Conservation (phyloP, 2,888 invertebrate species). For the Eudasyphora cyanicolor region DNA sequence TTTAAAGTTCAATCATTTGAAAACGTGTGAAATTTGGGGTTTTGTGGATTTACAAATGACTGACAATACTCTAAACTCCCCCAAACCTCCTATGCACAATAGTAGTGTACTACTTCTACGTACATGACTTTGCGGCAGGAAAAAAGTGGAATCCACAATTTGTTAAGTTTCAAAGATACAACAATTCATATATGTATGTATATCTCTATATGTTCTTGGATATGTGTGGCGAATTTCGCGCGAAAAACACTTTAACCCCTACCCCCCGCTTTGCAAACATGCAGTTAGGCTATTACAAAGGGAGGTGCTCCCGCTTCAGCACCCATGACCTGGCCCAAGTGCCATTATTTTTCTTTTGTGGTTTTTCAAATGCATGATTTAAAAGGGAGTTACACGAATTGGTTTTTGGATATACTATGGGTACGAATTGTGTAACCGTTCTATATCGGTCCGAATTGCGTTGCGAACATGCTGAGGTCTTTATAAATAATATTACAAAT, state of each 20-base stretch:
- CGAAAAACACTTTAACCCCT: constrained; percentile 65
- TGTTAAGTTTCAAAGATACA: not conserved
- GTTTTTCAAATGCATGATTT: constrained; percentile 58
- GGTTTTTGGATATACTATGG: constrained; percentile 47
- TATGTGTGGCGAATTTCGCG: too few relatives aligned
- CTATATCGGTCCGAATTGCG: not conserved
- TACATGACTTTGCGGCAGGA: constrained; percentile 41
- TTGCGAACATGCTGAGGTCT: constrained; percentile 44
- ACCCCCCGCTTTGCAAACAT: not conserved
- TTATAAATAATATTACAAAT: constrained; percentile 66
- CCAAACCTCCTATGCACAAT: not conserved
- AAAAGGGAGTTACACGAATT: constrained; percentile 66
- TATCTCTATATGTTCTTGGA: constrained; percentile 74
- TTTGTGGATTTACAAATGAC: constrained; percentile 65
- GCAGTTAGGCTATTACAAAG: not conserved
- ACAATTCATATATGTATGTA: not conserved
- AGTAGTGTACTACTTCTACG: not conserved
- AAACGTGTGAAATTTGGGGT: constrained; percentile 61
- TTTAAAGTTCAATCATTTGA: constrained; percentile 58
- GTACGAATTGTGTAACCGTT: not conserved
- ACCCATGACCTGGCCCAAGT: constrained; percentile 9
- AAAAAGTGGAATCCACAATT: constrained; percentile 41
- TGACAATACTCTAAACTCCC: constrained; percentile 37
- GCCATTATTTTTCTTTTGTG: constrained; percentile 55
- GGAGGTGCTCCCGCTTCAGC: not conserved